phyloP scores from a whole-genome alignment of 2,797 vertebrate species.

The Sandelia bainsii region DNA sequence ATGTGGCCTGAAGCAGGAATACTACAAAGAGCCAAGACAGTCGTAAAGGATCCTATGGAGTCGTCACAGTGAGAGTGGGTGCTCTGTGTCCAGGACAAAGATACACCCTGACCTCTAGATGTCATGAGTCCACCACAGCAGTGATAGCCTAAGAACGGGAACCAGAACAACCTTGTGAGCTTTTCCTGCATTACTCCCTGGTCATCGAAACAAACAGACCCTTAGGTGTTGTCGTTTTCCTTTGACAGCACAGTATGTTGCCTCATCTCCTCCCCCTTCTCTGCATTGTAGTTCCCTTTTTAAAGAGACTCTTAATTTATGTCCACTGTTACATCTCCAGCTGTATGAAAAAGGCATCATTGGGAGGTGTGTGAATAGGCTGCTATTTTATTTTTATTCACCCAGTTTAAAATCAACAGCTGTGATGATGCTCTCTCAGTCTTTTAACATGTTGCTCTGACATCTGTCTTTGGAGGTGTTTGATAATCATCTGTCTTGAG shows the following conservation, averaged over 20 bases:
- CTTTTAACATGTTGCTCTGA: conserved; percentile 40
- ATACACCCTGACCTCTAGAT: conserved; percentile 52
- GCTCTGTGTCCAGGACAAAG: conserved; percentile 36
- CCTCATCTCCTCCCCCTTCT: conserved; percentile 6
- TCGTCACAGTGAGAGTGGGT: conserved; percentile 31
- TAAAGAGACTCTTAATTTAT: conserved; percentile 58
- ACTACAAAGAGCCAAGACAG: conserved; percentile 36
- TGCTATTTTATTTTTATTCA: conserved; percentile 82
- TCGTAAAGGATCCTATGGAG: conserved; percentile 33
- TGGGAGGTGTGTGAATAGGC: conserved; percentile 83
- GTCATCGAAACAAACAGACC: conserved; percentile 39
- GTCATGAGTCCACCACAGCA: conserved; percentile 48
- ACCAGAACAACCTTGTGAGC: conserved; percentile 37
- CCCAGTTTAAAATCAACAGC: conserved; percentile 71
- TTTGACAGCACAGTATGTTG: conserved; percentile 22
- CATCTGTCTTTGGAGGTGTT: conserved; percentile 45
- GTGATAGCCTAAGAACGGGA: conserved; percentile 34
- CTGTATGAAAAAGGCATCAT: conserved; percentile 69
- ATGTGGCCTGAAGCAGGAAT: conserved; percentile 49
- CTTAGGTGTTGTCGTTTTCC: conserved; percentile 16
- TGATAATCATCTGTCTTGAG: conserved; percentile 53
- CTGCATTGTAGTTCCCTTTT: conserved; percentile 38
- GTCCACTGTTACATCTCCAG: conserved; percentile 50
- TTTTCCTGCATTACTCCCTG: conserved; percentile 37
- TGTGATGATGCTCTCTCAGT: conserved; percentile 65